These are phyloP conservation scores for Meandrusa payeni DNA, from an alignment of 2,888 invertebrate species.

Conservation along the genomic window DNA sequence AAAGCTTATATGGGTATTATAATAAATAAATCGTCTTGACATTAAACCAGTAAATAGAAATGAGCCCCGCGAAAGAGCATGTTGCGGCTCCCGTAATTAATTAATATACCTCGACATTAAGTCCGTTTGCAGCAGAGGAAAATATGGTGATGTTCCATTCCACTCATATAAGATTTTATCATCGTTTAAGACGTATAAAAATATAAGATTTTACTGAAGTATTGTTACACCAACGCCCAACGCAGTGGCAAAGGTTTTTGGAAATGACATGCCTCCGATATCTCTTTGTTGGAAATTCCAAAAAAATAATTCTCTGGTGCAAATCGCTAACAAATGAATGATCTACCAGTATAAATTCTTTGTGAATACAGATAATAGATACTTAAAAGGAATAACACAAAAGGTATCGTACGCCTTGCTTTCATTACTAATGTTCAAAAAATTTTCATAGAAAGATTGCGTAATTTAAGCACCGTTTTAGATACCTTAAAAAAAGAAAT, in stretches of 20 bases:
- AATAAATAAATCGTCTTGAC: not conserved
- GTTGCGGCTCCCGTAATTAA: slow-evolving; percentile 20
- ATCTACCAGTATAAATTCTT: slow-evolving; percentile 11
- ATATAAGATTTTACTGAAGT: not conserved
- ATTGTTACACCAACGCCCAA: not conserved
- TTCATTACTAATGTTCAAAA: no score
- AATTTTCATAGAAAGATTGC: no score
- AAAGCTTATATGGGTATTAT: no score
- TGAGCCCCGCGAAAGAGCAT: slow-evolving; percentile 4
- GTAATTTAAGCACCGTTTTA: no score
- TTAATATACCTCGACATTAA: slow-evolving; percentile 17
- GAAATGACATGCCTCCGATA: slow-evolving; percentile 10
- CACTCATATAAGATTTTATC: no score
- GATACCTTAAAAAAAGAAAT: no score
- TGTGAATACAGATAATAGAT: slow-evolving; percentile 6
- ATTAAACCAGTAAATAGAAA: slow-evolving; percentile 5
- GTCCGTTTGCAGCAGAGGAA: not conserved
- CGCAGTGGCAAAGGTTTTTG: not conserved
- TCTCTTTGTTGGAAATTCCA: slow-evolving; percentile 11
- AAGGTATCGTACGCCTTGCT: no score
- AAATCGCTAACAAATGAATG: slow-evolving; percentile 8
- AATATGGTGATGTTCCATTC: no score
- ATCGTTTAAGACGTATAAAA: no score
- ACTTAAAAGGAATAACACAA: slow-evolving; percentile 6
- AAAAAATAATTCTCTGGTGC: slow-evolving; percentile 10